phyloP scores from a whole-genome alignment of 1,140 invertebrate genomes.

The Sarcophaga bullata region DNA sequence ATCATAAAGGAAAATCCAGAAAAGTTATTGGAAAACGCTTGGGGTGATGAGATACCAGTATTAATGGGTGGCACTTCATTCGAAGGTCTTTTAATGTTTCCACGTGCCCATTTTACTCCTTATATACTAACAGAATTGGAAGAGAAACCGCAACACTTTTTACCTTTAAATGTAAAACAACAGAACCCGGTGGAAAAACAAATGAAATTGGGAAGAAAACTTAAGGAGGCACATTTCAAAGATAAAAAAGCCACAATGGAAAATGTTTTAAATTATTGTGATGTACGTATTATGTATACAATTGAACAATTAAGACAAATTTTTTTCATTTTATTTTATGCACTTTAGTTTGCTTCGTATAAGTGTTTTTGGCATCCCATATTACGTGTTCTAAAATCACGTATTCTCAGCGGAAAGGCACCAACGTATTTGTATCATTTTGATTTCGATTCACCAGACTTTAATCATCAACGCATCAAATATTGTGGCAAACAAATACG shows the following conservation, averaged over 20 bases:
- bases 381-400: slow-evolving; percentile 52
- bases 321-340: background rate
- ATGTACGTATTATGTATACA: slow-evolving; percentile 47
- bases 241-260: slow-evolving; percentile 46
- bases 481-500: slow-evolving; percentile 56
- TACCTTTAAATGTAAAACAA: slow-evolving; percentile 50
- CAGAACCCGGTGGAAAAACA: slow-evolving; percentile 7
- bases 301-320: background rate
- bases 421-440: slow-evolving; percentile 67
- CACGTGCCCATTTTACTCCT: slow-evolving; percentile 50
- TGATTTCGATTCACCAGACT: slow-evolving; percentile 60
- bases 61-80: slow-evolving; percentile 65
- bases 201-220: slow-evolving; percentile 46
- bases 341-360: slow-evolving; percentile 59
- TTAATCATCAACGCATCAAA: slow-evolving; percentile 59
- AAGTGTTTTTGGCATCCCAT: slow-evolving; percentile 66
- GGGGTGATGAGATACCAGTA: slow-evolving; percentile 66
- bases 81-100: slow-evolving; percentile 59
- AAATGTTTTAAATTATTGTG: slow-evolving; percentile 52
- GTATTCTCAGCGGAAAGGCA: slow-evolving; percentile 47
- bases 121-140: slow-evolving; percentile 53
- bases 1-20: slow-evolving; percentile 50
- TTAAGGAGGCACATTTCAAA: slow-evolving; percentile 53
- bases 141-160: slow-evolving; percentile 52
- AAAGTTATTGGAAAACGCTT: slow-evolving; percentile 51